These are phyloP conservation scores for Noctua janthina DNA, from an alignment of 2,888 invertebrate genomes.

Conservation along the genomic window DNA sequence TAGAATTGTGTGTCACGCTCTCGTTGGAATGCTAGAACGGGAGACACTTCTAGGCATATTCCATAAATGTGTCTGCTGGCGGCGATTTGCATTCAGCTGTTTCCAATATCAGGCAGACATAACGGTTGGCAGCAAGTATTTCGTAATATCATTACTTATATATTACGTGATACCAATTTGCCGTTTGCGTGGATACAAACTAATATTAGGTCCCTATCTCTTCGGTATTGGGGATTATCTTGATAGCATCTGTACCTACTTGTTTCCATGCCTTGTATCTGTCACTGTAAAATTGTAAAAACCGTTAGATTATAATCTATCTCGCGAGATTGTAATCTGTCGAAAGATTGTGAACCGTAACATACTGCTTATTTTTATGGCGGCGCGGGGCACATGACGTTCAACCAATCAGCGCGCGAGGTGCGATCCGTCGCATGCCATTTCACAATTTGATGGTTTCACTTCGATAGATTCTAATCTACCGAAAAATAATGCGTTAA, in stretches of 20 bases:
- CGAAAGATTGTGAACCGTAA: too few relatives aligned
- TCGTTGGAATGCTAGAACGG: conserved; percentile 52
- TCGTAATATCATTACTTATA: conserved; percentile 54
- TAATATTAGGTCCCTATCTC: conserved; percentile 1
- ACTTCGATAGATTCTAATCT: too few relatives aligned
- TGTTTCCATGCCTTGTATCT: neutral
- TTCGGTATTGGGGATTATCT: conserved; percentile 17
- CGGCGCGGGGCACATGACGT: too few relatives aligned
- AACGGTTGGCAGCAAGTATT: conserved; percentile 45
- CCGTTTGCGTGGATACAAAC: conserved; percentile 4
- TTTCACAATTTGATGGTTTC: too few relatives aligned
- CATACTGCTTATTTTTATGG: too few relatives aligned
- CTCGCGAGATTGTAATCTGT: too few relatives aligned
- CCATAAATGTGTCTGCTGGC: conserved; percentile 53
- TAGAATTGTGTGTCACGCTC: conserved; percentile 47
- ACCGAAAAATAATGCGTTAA: too few relatives aligned
- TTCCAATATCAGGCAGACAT: conserved; percentile 57
- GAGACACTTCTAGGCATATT: conserved; percentile 42
- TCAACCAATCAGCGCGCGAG: too few relatives aligned
- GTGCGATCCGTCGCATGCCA: too few relatives aligned
- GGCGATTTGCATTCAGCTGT: conserved; percentile 59
- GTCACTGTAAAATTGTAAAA: too few relatives aligned
- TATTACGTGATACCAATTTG: conserved; percentile 16
- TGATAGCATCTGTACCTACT: conserved; percentile 8
- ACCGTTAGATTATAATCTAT: too few relatives aligned